A percentile compares a stretch with the other conserved stretches of the same genome.
Conservation (phyloP, 2,888 invertebrate species). For the Brachypalpus laphriformis region DNA sequence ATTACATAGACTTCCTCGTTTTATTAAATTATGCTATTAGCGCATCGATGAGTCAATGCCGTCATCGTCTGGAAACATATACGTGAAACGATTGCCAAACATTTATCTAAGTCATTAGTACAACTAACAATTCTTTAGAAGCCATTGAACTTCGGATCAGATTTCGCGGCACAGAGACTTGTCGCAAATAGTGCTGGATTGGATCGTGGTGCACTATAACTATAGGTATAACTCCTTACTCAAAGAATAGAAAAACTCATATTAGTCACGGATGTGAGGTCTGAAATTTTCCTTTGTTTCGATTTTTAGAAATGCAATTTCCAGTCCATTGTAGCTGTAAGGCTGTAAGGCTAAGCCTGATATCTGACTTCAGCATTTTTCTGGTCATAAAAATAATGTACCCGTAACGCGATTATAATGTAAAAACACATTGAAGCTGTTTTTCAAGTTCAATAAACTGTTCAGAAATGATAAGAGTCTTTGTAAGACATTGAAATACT, state of each 20-base stretch:
- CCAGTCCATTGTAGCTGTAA: not conserved
- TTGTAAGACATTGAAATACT: not conserved
- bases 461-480: not conserved
- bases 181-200: not conserved
- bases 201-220: not conserved
- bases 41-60: conserved; percentile 5
- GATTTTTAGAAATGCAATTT: not conserved
- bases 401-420: not conserved
- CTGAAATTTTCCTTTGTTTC: not conserved
- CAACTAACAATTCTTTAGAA: not conserved
- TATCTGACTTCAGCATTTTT: not conserved
- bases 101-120: conserved; percentile 15
- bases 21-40: not conserved
- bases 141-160: conserved; percentile 54
- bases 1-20: conserved; percentile 1
- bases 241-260: not conserved
- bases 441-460: not conserved
- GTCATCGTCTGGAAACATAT: conserved; percentile 19
- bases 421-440: not conserved
- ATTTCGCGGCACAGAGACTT: not conserved
- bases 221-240: not conserved
- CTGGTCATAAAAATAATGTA: not conserved
- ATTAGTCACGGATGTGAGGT: not conserved
- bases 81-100: conserved; percentile 39
- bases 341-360: not conserved